Evolutionary conservation across 2,113 vertebrate genomes (phyloP), one percentile per base, ranked within the genome.

Genomic region (Prochilodus magdalenae): DNA sequence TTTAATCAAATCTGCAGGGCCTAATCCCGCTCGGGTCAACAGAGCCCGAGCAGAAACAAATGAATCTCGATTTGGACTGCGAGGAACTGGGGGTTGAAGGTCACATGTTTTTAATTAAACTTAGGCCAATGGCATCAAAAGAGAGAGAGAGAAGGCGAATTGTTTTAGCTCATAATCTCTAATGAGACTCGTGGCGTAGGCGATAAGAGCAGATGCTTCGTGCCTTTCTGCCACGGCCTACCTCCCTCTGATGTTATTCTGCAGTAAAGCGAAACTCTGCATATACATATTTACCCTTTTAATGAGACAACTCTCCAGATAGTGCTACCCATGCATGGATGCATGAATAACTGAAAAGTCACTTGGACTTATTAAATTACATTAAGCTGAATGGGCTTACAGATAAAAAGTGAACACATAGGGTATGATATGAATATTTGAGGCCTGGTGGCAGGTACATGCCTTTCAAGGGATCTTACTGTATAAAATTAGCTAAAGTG

Each of bases 101-200:
- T 86, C 70, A 30, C 57, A 47, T 83, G 78, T 75, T 86, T 87
- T 82, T 73, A 79, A 82, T 82, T 76, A 75, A 82, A 84, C 65
- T 81, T 79, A 27, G 77, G 73, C 80, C 70, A 82, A 73, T 55
- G 83, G 55, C 63, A 36, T 79, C 22, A 20, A 57, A 74, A 63
- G 63, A 49, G 30, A 75, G 12, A 24, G 62, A 36, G 44, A 77
- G 26, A 20, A 24, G 69, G 66, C 24, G 26, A 82, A 83, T 40
- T 51, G 75, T 85, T 88, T 85, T 62, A 73, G 80, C 85, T 79
- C 69, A 44, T 84, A 83, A 87, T 86, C 70, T 86, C 75, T 86
- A 83, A 86, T 83, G 80, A 86, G 82, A 77, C 80, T 81, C 76
- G 59, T 72, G 72, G 75, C 66, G 3, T 24, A 67, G 59, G 73